Base-by-base conservation (phyloP, 1,140 invertebrate genomes). In the Halictus rubicundus region DNA sequence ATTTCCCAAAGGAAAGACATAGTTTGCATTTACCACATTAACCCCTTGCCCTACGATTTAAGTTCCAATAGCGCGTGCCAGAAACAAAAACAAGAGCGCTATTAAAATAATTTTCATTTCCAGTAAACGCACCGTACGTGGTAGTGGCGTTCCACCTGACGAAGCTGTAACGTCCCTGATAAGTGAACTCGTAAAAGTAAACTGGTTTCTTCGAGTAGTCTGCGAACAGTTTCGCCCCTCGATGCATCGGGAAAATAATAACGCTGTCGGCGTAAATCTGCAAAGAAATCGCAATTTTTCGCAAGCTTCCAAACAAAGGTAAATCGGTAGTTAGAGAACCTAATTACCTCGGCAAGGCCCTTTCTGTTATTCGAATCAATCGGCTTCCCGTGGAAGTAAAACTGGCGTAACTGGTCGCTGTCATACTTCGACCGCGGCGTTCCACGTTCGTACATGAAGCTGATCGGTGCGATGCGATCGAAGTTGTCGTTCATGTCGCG, bases 111-210 rank as follows among this genome's bases (percentile, higher is more conserved):
- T n/a, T n/a, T n/a, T n/a, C n/a, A n/a, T n/a, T n/a, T n/a, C n/a
- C n/a, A n/a, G n/a, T n/a, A n/a, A n/a, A n/a, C 2, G 61, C 88
- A 93, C 93, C 93, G 42, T 91, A 94, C 39, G 93, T 92, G 73
- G 90, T 91, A 3, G 92, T 90, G 70, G 92, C 90, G 19, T 89
- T 93, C 92, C 89, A 95, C 76, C 82, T 94, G 86, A 39, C 91
- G 73, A 94, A 93, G 83, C 94, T 95, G 54, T 92, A 93, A 60
- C 93, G 89, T 14, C 94, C 94, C 87, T 94, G 92, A 81, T 94
- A 95, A 10, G 91, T 88, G 74, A 94, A 95, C 12, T 92, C 86
- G 84, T 95, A 95, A 72, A 94, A 94, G 80, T 94, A 95, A 1
- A 95, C 93, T 2, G 90, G 87, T 65, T 89, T 71, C 52, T 89